A percentile compares a stretch with the other conserved stretches of the same genome.
Evolutionary conservation across 2,888 invertebrate species (phyloP).

Genomic region (Meghimatium bilineatum): DNA sequence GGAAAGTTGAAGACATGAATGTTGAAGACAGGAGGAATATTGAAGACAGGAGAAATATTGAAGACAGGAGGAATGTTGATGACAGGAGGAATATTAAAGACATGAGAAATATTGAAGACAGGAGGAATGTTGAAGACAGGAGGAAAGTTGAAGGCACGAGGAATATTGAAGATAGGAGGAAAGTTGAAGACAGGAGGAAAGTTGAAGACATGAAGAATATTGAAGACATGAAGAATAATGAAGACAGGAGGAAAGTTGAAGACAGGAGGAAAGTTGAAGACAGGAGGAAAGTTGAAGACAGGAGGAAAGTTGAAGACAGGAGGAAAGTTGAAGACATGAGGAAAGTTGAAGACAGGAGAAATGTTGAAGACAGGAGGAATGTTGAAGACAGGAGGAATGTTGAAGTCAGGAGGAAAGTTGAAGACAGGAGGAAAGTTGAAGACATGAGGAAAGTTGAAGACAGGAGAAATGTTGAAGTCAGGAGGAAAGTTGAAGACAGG

Average conservation of each 20-base stretch:
- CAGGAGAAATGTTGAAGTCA: conserved; percentile 26
- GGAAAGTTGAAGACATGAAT: neutral
- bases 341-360: conserved; percentile 5
- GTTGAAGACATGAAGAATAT: neutral
- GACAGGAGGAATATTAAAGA: too few species aligned
- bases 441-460: conserved; percentile 5
- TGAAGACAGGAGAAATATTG: neutral
- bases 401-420: neutral
- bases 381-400: neutral
- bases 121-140: neutral
- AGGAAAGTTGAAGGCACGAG: neutral
- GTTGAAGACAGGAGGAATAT: neutral
- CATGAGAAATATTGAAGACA: too few species aligned
- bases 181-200: neutral
- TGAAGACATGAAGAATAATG: conserved; percentile 31
- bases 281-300: conserved; percentile 1
- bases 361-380: conserved; percentile 13
- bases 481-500: conserved; percentile 1
- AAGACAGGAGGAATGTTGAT: neutral
- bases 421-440: neutral
- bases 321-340: conserved; percentile 30
- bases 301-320: conserved; percentile 37
- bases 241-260: conserved; percentile 26
- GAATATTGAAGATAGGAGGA: neutral
- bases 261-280: neutral